Percentiles rank a stretch among this genome's conserved stretches.
Evolutionary conservation across 2,797 vertebrate genomes (phyloP).

Genomic region (Potorous gilbertii): DNA sequence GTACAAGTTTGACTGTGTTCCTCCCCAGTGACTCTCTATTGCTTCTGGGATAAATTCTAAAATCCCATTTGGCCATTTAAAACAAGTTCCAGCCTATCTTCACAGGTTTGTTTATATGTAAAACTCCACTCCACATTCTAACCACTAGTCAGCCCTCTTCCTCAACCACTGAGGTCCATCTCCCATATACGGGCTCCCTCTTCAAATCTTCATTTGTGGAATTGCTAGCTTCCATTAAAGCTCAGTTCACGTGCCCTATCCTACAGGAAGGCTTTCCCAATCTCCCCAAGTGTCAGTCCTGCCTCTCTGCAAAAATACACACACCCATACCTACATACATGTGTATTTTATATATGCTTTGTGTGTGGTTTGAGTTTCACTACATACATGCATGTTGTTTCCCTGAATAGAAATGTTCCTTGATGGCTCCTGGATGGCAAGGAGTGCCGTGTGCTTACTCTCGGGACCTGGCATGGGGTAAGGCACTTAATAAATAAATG

Average conservation of each 20-base stretch:
- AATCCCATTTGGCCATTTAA: neutral
- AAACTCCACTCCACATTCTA: neutral
- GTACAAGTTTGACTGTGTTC: neutral
- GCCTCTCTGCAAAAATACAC: neutral
- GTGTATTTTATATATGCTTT: neutral
- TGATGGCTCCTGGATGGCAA: neutral
- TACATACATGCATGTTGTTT: neutral
- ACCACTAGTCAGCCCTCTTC: neutral
- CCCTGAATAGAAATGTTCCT: neutral
- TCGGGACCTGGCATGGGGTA: neutral
- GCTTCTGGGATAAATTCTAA: slow-evolving; percentile 16
- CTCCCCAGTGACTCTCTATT: neutral
- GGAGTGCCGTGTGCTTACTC: neutral
- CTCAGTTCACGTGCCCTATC: neutral
- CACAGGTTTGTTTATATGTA: neutral
- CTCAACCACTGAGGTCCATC: neutral
- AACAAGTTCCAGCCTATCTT: neutral
- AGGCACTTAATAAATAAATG: neutral
- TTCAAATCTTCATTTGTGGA: neutral
- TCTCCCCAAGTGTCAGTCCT: neutral
- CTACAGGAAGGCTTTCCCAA: neutral
- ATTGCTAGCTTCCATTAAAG: neutral
- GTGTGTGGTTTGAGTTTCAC: neutral
- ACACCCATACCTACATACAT: neutral
- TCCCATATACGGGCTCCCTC: neutral